A percentile compares a stretch with the other conserved stretches of the same genome.
Evolutionary conservation across 2,797 vertebrate genomes (phyloP).

Genomic region (Acrossocheilus fasciatus): DNA sequence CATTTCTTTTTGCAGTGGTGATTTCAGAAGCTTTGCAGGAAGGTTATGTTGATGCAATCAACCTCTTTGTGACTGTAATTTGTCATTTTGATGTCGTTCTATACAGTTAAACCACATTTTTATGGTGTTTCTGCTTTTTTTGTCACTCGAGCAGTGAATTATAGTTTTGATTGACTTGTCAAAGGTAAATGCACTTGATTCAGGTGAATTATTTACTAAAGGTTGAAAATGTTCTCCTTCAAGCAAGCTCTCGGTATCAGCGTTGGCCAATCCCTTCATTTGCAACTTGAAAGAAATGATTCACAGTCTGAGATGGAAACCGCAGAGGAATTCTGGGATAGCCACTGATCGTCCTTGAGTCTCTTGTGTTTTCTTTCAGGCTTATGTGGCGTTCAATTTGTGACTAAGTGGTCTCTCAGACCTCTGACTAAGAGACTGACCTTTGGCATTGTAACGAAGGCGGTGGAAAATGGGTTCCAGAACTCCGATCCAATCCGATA

Average conservation of each 20-base stretch:
- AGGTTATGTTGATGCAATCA: neutral
- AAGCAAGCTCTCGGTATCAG: neutral
- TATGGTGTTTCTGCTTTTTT: neutral
- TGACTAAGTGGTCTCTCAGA: constrained; percentile 16
- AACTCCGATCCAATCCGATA: neutral
- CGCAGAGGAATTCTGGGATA: neutral
- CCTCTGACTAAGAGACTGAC: neutral
- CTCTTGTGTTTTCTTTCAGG: neutral
- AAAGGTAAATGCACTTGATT: neutral
- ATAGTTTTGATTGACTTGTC: neutral
- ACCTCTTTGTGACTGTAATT: neutral
- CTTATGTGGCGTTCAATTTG: neutral
- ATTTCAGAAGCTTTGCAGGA: neutral
- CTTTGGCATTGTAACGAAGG: constrained; percentile 7
- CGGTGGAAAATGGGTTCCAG: constrained; percentile 2
- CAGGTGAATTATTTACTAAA: neutral
- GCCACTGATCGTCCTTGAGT: neutral
- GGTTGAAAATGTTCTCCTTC: neutral
- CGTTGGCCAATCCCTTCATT: neutral
- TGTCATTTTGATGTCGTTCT: neutral
- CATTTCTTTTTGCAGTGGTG: neutral
- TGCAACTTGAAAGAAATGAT: neutral
- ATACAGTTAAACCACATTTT: neutral
- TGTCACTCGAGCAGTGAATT: neutral
- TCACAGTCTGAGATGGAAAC: constrained; percentile 12